Percentiles rank a stretch among this genome's conserved stretches.
Evolutionary conservation across 2,888 invertebrate species (phyloP).

Genomic region (Tigriopus californicus): DNA sequence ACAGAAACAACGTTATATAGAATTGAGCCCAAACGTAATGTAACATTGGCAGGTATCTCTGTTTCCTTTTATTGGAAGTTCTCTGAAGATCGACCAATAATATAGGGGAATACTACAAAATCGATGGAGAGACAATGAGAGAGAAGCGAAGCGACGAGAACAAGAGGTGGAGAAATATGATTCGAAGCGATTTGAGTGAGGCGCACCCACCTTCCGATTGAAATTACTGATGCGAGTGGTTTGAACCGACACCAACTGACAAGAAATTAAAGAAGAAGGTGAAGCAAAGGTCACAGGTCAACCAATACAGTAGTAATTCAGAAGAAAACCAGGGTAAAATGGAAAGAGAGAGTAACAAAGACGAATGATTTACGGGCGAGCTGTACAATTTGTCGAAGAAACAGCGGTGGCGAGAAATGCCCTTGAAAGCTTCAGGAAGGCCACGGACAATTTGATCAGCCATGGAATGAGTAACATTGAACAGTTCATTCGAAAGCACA

Average conservation of each 20-base stretch:
- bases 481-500: no score
- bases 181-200: not conserved
- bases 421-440: no score
- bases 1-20: no score
- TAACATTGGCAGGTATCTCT: not conserved
- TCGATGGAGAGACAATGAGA: not conserved
- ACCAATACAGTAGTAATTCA: not conserved
- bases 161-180: not conserved
- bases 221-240: conserved; percentile 1
- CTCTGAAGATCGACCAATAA: not conserved
- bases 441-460: no score
- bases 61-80: not conserved
- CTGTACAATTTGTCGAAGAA: no score
- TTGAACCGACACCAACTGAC: conserved; percentile 12
- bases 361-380: no score
- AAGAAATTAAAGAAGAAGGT: not conserved
- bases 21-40: not conserved
- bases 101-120: no score
- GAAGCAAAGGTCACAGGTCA: not conserved
- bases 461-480: no score
- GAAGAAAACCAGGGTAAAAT: not conserved
- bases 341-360: not conserved
- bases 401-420: no score
- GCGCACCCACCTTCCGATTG: not conserved
- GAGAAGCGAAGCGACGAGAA: not conserved